Evolutionary conservation across 2,797 vertebrate species (phyloP), one percentile per base, ranked within the genome.

Genomic region (Acrossocheilus fasciatus): DNA sequence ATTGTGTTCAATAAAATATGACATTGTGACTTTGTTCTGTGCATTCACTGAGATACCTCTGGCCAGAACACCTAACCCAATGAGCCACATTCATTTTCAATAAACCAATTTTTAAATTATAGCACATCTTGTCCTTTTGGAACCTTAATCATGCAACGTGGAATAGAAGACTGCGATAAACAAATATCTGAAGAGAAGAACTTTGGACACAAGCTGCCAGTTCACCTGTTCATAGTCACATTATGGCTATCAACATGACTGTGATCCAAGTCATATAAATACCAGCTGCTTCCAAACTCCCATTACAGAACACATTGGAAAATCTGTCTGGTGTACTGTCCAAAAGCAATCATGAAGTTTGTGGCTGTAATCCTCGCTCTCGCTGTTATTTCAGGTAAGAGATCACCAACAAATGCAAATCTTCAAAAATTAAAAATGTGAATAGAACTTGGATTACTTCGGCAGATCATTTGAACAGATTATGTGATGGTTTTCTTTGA

Each of bases 351-450:
- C 92, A 97, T 97, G 96, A 96, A 90, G 91, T 50, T 85, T 83
- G 91, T 95, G 72, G 92, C 92, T 81, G 91, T 94, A 0, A 80
- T 94, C 50, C 4, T 95, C 23, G 91, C 87, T 15, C 87, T 95
- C n/a, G 90, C 94, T 0, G 88, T 95, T 87, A 74, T 96, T 81
- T 94, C 96, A 90, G 93, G 96, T 97, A 83, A 91, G 92, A 36
- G 39, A 59, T 68, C 14, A 43, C 52, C 20, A 66, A 41, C 4
- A 20, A 62, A 62, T 20, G 6, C 23, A 73, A 57, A 52, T 15
- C 45, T 54, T 36, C 20, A 52, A 45, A 30, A 69, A n/a, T 20
- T 73, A 5, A 47, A 23, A 62, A 64, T 47, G 20, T 34, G 62
- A 26, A 36, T 23, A 34, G 2, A 81, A 68, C 66, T 70, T 54